Evolutionary conservation across 2,797 vertebrate genomes (phyloP), one percentile per base, ranked within the genome.

Genomic region (Aplochiton taeniatus): DNA sequence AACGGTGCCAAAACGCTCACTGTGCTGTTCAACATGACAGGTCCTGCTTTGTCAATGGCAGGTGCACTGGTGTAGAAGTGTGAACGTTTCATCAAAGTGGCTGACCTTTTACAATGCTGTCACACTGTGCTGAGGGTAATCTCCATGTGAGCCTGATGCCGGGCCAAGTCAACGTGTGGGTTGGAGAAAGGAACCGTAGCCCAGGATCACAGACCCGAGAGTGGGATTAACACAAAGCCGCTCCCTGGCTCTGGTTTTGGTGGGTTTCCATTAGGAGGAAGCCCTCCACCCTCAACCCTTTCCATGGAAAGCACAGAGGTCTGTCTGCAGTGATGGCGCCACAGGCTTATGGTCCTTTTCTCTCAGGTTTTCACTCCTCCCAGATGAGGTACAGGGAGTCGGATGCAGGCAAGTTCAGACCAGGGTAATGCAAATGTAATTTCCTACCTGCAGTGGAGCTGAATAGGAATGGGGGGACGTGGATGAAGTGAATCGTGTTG

Each of bases 41-140:
- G 77, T 81, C 64, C 20, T 7, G 60, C 61, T 68, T 75, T 69
- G 67, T 72, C 77, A 53, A 70, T 19, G 68, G 59, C 73, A 82
- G 77, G 80, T 85, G 79, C 71, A 74, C 45, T 55, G 63, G 61
- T 73, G 71, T 63, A 76, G 49, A 75, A 74, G 77, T 83, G 87
- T 85, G 76, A 85, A 70, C 83, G 78, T 70, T 72, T 81, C 85
- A 88, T 88, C 84, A 80, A 57, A 66, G 67, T 42, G 55, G 66
- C 65, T 88, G 87, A 88, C 85, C 86, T 90, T 90, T 82, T 72
- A 60, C 69, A 58, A 68, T 57, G 54, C 46, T 47, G 8, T 76
- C 82, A 63, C 20, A 75, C 78, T 80, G 77, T 66, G 81, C 78
- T 57, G 51, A 31, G 73, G 82, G 70, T 83, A 74, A 83, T 83